phyloP scores from a whole-genome alignment of 2,113 vertebrate genomes.

The Neopipo cinnamomea region DNA sequence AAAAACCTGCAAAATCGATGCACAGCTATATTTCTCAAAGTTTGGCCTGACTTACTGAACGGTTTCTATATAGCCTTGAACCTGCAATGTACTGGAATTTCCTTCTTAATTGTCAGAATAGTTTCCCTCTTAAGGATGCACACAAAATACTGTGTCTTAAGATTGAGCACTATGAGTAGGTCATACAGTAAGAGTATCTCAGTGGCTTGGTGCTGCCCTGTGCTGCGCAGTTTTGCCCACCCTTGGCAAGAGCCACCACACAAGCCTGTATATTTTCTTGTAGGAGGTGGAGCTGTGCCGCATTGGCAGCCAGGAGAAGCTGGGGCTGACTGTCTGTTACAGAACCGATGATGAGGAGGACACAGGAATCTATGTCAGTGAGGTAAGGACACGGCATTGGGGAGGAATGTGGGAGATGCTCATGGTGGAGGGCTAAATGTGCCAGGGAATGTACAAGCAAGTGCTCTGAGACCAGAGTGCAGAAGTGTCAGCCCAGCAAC shows the following conservation, averaged over 20 bases:
- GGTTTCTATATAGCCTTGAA: background rate
- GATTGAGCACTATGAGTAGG: background rate
- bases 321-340: constrained; percentile 96
- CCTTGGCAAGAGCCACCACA: background rate
- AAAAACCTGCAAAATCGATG: background rate
- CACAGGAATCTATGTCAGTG: constrained; percentile 90
- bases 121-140: background rate
- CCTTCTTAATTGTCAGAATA: background rate
- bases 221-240: background rate
- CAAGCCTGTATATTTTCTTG: background rate
- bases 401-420: background rate
- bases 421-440: background rate
- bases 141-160: background rate
- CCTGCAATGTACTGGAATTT: background rate
- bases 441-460: background rate
- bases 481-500: background rate
- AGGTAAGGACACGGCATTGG: constrained; percentile 74
- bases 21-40: background rate
- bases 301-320: constrained; percentile 90
- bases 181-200: background rate
- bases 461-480: background rate
- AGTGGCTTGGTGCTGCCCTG: background rate
- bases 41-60: background rate
- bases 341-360: constrained; percentile 96
- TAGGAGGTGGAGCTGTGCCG: constrained; percentile 94